Conservation (phyloP, 2,113 vertebrate species). For the Phyllostomus discolor region DNA sequence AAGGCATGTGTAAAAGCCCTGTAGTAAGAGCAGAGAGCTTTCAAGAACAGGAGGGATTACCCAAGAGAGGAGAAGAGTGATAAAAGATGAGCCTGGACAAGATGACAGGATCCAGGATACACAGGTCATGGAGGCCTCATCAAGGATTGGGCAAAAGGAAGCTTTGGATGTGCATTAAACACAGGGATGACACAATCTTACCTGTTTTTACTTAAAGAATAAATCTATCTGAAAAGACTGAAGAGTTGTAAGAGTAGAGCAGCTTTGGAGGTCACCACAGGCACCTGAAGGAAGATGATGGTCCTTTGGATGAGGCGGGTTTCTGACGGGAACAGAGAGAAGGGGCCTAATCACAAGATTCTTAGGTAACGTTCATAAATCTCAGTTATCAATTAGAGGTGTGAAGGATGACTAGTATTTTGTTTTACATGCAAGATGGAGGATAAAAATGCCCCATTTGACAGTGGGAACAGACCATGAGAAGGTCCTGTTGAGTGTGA, state of each 20-base stretch:
- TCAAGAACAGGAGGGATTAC: background rate
- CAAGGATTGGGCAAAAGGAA: background rate
- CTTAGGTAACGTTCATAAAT: background rate
- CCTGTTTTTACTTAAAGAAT: background rate
- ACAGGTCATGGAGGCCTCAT: background rate
- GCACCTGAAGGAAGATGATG: background rate
- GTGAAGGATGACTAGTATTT: background rate
- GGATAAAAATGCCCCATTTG: background rate
- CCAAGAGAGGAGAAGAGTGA: background rate
- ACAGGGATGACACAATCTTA: background rate
- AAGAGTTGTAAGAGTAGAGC: background rate
- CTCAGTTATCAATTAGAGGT: background rate
- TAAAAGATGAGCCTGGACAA: background rate
- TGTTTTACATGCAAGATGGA: background rate
- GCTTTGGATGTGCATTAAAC: background rate
- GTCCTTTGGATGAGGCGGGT: background rate
- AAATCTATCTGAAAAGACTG: background rate
- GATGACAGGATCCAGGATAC: background rate
- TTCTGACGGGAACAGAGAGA: background rate
- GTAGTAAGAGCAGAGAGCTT: background rate
- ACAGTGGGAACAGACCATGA: background rate
- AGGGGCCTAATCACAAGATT: background rate
- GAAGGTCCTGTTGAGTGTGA: background rate
- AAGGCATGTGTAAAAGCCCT: background rate
- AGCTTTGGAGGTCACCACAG: background rate